A percentile compares a stretch with the other conserved stretches of the same genome.
Evolutionary conservation across 2,113 vertebrate species (phyloP).

Genomic region (Protobothrops mucrosquamatus): DNA sequence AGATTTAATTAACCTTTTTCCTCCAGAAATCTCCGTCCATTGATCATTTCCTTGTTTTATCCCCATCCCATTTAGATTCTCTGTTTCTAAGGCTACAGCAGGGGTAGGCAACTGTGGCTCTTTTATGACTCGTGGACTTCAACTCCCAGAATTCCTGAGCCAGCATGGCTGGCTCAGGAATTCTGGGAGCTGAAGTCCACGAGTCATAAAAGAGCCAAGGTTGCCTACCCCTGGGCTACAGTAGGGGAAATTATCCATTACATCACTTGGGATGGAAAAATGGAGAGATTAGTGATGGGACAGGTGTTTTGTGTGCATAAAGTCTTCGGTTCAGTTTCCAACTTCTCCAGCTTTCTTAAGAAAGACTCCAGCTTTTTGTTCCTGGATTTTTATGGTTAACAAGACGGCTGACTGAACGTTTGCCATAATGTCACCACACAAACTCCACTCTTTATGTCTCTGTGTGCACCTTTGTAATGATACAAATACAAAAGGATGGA

Average conservation of each 20-base stretch:
- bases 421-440: not conserved
- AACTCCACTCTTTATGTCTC: not conserved
- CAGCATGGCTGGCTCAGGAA: too few relatives aligned
- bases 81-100: not conserved
- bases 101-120: too few relatives aligned
- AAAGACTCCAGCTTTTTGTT: not conserved
- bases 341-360: not conserved
- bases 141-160: too few relatives aligned
- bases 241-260: not conserved
- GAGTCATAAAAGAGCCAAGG: too few relatives aligned
- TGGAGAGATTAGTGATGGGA: not conserved
- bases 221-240: too few relatives aligned
- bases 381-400: not conserved
- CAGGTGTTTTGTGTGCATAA: not conserved
- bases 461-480: not conserved
- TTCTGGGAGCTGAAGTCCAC: too few relatives aligned
- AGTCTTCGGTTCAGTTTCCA: not conserved
- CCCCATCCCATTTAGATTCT: not conserved
- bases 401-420: not conserved
- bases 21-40: slow-evolving; percentile 37
- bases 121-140: too few relatives aligned
- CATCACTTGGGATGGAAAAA: not conserved
- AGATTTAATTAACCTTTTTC: slow-evolving; percentile 72
- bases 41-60: slow-evolving; percentile 14
- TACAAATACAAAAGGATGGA: not conserved